A percentile compares a stretch with the other conserved stretches of the same genome.
phyloP scores from a whole-genome alignment of 2,888 invertebrate species.

The Acanthosepion esculentum region DNA sequence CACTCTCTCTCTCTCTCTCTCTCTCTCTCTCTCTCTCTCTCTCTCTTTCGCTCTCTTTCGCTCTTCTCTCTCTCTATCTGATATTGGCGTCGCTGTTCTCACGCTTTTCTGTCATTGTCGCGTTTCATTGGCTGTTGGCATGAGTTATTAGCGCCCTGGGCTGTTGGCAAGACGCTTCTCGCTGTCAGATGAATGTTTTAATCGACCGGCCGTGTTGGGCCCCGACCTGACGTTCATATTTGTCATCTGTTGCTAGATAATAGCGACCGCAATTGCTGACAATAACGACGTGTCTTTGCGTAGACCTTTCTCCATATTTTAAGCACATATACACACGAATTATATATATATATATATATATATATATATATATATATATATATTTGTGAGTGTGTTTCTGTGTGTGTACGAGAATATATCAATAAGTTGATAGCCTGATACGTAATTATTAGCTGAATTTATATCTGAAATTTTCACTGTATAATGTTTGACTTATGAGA shows the following conservation, averaged over 20 bases:
- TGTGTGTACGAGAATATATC: too few relatives aligned
- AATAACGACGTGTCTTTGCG: neutral
- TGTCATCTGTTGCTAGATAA: neutral
- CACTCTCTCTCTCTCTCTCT: neutral
- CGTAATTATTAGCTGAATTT: too few relatives aligned
- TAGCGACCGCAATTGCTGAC: neutral
- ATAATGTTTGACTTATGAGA: too few relatives aligned
- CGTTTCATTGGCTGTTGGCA: neutral
- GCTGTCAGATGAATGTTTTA: neutral
- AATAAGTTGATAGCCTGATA: too few relatives aligned
- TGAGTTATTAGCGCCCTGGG: constrained; percentile 11
- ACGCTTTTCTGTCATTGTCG: neutral
- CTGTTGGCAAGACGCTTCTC: neutral
- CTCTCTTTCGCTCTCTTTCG: neutral
- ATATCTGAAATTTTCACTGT: too few relatives aligned
- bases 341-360: neutral
- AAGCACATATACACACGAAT: neutral
- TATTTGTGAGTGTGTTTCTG: neutral
- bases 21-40: neutral
- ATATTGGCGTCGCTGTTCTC: neutral
- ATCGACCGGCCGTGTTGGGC: constrained; percentile 9
- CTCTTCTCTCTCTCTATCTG: neutral
- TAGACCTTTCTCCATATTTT: neutral
- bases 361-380: constrained; percentile 5
- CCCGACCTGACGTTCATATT: constrained; percentile 11